Conservation (phyloP, 2,888 invertebrate species). For the Shargacucullia verbasci region DNA sequence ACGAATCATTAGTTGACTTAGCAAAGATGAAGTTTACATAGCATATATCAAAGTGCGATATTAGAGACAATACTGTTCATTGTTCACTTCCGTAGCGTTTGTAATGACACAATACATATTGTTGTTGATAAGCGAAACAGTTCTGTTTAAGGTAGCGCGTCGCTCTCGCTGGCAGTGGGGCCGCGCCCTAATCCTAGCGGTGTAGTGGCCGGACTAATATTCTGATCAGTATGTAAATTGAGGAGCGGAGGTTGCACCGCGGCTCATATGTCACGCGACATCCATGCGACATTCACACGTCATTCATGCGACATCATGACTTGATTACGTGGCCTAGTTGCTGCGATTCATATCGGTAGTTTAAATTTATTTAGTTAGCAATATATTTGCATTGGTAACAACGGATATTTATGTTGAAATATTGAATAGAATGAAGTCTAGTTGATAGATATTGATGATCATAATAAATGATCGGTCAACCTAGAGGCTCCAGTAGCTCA, state of each 20-base stretch:
- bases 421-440: no score
- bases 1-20: no score
- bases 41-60: no score
- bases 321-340: neutral
- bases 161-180: constrained; percentile 1
- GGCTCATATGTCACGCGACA: neutral
- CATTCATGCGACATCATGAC: neutral
- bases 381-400: neutral
- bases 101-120: neutral
- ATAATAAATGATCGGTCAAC: no score
- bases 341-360: neutral
- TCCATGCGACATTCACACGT: neutral
- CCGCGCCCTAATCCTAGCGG: neutral
- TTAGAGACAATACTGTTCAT: no score
- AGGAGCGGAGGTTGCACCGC: no score
- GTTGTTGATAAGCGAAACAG: no score
- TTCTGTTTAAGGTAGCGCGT: neutral
- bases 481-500: no score
- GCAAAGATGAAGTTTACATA: no score
- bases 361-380: neutral
- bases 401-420: neutral
- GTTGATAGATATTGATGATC: no score
- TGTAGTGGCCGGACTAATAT: neutral
- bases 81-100: no score
- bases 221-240: neutral